Conservation (phyloP, 2,797 vertebrate genomes). For the Manis javanica region DNA sequence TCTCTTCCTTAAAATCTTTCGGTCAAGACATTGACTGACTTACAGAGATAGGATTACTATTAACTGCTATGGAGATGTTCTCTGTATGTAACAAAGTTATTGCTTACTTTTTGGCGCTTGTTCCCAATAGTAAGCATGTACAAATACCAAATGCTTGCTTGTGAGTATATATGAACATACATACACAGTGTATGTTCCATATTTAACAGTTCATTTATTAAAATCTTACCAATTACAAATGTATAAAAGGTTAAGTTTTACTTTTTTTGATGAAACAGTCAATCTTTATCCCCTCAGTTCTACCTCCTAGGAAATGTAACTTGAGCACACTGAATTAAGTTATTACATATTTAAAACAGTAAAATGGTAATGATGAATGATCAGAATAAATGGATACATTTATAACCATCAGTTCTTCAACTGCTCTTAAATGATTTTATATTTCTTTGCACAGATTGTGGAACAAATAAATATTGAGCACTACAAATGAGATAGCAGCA, state of each 20-base stretch:
- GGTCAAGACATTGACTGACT: background rate
- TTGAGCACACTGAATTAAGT: background rate
- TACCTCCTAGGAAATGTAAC: background rate
- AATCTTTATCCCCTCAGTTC: background rate
- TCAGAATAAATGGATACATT: background rate
- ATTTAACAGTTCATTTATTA: background rate
- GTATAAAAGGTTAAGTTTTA: background rate
- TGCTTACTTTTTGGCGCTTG: background rate
- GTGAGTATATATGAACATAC: background rate
- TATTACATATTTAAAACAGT: background rate
- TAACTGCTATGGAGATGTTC: background rate
- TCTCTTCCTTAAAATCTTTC: background rate
- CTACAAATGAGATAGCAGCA: background rate
- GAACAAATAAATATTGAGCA: conserved; percentile 15
- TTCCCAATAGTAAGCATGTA: rapidly evolving
- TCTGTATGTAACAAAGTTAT: background rate
- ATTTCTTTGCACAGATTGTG: background rate
- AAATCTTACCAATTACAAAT: background rate
- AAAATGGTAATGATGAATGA: background rate
- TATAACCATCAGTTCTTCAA: background rate
- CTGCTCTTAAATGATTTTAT: background rate
- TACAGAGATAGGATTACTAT: background rate
- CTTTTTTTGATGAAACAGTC: background rate
- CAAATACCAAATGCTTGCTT: background rate
- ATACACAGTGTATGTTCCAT: rapidly evolving